These are phyloP conservation scores for Eucriotettix oculatus DNA, from an alignment of 2,888 invertebrate species.

Conservation along the genomic window DNA sequence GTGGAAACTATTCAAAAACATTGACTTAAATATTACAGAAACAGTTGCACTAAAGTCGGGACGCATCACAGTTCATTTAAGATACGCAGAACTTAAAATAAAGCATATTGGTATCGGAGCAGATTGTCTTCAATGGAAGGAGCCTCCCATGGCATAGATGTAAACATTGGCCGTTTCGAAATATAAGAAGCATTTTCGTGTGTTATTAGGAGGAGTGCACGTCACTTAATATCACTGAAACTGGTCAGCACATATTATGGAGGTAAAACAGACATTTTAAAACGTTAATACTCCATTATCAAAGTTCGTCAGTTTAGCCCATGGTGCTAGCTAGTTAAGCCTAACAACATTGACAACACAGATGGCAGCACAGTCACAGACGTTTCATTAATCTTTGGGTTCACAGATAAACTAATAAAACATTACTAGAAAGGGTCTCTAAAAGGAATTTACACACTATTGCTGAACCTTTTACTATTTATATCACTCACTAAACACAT, in stretches of 20 bases:
- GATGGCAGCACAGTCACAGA: constrained; percentile 52
- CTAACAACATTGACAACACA: constrained; percentile 66
- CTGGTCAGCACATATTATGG: neutral
- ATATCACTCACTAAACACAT: too few species aligned
- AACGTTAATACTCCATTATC: constrained; percentile 7
- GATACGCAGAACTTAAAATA: neutral
- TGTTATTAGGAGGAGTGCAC: too few species aligned
- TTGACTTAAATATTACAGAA: too few species aligned
- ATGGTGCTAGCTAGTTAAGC: constrained; percentile 34
- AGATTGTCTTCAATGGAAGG: constrained; percentile 11
- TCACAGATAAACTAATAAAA: neutral
- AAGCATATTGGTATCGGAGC: constrained; percentile 4
- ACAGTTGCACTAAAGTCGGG: neutral
- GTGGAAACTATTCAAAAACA: too few species aligned
- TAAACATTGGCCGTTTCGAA: constrained; percentile 11
- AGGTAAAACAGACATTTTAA: constrained; percentile 3
- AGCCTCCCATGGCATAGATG: constrained; percentile 11
- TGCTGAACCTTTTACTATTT: too few species aligned
- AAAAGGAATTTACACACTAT: too few species aligned
- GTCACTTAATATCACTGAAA: constrained; percentile 1
- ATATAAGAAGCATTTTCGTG: constrained; percentile 3
- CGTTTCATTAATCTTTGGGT: constrained; percentile 15
- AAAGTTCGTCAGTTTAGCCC: constrained; percentile 16
- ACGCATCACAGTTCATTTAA: neutral
- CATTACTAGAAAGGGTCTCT: neutral